These are phyloP conservation scores for Metopolophium dirhodum DNA, from an alignment of 1,140 invertebrate genomes.

Conservation along the genomic window DNA sequence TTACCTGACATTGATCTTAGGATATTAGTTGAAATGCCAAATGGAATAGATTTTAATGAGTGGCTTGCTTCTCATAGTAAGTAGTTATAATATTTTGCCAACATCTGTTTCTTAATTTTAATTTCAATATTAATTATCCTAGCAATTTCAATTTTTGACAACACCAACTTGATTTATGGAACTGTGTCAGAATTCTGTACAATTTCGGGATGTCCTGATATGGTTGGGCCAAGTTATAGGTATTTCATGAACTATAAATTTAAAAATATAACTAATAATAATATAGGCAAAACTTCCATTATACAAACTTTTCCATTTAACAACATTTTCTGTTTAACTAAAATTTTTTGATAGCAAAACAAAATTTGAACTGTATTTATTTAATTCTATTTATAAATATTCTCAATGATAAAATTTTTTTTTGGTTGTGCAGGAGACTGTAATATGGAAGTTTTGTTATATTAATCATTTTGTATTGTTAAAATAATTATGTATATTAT, in stretches of 20 bases:
- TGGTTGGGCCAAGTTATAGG: conserved; percentile 92
- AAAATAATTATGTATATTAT: too few relatives aligned
- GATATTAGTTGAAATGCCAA: conserved; percentile 89
- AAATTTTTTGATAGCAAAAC: too few relatives aligned
- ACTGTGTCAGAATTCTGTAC: conserved; percentile 98
- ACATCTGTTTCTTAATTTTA: conserved; percentile 63
- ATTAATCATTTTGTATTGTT: too few relatives aligned
- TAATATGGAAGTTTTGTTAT: too few relatives aligned
- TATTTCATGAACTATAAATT: conserved; percentile 63
- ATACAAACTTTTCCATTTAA: too few relatives aligned
- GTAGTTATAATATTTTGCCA: conserved; percentile 62
- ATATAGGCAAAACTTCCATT: too few relatives aligned
- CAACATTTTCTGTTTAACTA: too few relatives aligned
- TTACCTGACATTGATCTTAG: conserved; percentile 90
- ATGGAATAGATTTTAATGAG: conserved; percentile 95
- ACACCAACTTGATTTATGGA: conserved; percentile 97
- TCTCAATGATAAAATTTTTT: too few relatives aligned
- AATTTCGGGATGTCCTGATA: conserved; percentile 88
- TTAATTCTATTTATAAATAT: too few relatives aligned
- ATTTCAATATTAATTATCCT: conserved; percentile 63
- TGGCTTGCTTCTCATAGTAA: conserved; percentile 98
- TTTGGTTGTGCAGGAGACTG: too few relatives aligned
- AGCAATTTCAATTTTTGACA: conserved; percentile 97
- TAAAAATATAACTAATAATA: too few relatives aligned
- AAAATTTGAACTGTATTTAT: too few relatives aligned